These are phyloP conservation scores for Pseudonaja textilis DNA, from an alignment of 2,113 vertebrate species.

Conservation along the genomic window DNA sequence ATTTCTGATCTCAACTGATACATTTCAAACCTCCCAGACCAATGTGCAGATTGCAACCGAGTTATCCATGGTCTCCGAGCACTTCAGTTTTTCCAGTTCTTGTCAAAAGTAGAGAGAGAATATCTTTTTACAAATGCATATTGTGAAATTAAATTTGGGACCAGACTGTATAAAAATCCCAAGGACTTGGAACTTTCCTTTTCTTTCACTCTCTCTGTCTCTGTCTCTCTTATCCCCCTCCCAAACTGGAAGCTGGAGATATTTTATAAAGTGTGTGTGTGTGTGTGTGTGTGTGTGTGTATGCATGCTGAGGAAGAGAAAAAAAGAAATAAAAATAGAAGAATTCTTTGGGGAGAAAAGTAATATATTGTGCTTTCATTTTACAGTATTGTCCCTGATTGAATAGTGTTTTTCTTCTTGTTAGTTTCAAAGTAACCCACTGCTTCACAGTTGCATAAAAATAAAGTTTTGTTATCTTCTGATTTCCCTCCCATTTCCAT, in stretches of 20 bases:
- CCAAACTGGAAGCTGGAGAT: not conserved
- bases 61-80: not conserved
- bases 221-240: not conserved
- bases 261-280: no score
- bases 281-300: no score
- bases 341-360: not conserved
- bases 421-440: not conserved
- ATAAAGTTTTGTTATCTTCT: not conserved
- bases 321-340: not conserved
- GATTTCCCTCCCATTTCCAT: accelerated
- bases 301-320: not conserved
- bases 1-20: not conserved
- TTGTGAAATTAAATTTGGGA: not conserved
- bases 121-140: not conserved
- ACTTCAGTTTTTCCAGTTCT: not conserved
- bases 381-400: not conserved
- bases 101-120: not conserved
- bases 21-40: not conserved
- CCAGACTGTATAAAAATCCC: not conserved
- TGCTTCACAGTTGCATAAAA: not conserved
- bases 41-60: not conserved
- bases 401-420: not conserved
- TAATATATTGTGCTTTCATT: not conserved
- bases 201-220: no score
- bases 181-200: not conserved